These are phyloP conservation scores for Ammodytes dubius DNA, from an alignment of 2,113 vertebrate genomes.

Conservation along the genomic window DNA sequence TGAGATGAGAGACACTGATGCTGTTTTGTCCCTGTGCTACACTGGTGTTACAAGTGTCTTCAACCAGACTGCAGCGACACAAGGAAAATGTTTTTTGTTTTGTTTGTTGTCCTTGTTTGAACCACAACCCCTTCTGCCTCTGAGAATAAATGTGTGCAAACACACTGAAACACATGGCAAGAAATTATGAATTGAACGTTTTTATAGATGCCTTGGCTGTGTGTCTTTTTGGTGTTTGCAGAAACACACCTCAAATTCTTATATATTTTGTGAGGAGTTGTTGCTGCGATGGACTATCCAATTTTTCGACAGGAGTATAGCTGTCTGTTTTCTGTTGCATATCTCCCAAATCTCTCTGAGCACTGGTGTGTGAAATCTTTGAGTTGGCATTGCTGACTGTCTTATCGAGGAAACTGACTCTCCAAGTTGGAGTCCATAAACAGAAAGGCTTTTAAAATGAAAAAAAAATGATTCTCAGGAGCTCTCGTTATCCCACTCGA, in stretches of 20 bases:
- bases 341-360: constrained; percentile 46
- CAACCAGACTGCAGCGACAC: constrained; percentile 5
- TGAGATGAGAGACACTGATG: constrained; percentile 28
- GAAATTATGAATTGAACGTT: neutral
- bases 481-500: neutral
- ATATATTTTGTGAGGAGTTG: constrained; percentile 23
- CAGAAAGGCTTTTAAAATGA: constrained; percentile 13
- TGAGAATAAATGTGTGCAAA: constrained; percentile 29
- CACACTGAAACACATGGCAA: constrained; percentile 9
- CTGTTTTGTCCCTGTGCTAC: constrained; percentile 29
- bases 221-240: neutral
- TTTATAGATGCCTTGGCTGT: constrained; percentile 1
- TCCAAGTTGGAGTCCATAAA: neutral
- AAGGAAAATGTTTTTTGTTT: neutral
- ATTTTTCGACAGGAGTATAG: constrained; percentile 34
- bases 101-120: neutral
- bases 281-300: constrained; percentile 14
- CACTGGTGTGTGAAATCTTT: constrained; percentile 30
- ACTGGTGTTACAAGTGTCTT: constrained; percentile 12
- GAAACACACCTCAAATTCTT: constrained; percentile 2
- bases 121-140: constrained; percentile 11
- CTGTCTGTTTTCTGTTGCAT: constrained; percentile 35
- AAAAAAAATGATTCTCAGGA: neutral
- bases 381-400: constrained; percentile 3
- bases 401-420: constrained; percentile 14